phyloP scores from a whole-genome alignment of 2,797 vertebrate species.

The Chromis chromis region DNA sequence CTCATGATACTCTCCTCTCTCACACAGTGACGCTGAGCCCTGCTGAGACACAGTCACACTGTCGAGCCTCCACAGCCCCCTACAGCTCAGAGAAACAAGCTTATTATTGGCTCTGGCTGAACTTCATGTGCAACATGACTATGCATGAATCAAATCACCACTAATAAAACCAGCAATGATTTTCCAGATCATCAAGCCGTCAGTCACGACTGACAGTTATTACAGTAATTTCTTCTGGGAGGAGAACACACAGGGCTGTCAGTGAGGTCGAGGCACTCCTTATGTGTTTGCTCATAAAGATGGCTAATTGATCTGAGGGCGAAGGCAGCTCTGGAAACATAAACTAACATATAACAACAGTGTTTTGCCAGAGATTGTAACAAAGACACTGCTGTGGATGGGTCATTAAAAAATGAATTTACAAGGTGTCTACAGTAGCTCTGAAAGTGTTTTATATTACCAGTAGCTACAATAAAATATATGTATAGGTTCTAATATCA shows the following conservation, averaged over 20 bases:
- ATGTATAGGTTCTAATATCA: not conserved
- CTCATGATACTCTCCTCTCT: slow-evolving; percentile 56
- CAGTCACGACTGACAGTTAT: slow-evolving; percentile 64
- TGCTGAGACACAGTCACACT: slow-evolving; percentile 49
- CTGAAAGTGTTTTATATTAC: not conserved
- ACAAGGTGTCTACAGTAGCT: not conserved
- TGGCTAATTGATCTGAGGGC: slow-evolving; percentile 49
- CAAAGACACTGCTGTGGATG: not conserved
- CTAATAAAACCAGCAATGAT: slow-evolving; percentile 66
- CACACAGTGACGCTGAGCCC: slow-evolving; percentile 48
- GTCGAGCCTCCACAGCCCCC: slow-evolving; percentile 34
- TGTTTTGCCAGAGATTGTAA: slow-evolving; percentile 10
- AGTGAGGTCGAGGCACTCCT: slow-evolving; percentile 13
- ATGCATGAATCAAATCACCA: slow-evolving; percentile 56
- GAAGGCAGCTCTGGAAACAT: slow-evolving; percentile 6
- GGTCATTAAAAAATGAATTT: slow-evolving; percentile 5
- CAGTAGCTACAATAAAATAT: not conserved
- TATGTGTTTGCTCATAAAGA: slow-evolving; percentile 53
- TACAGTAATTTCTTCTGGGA: slow-evolving; percentile 54
- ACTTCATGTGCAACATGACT: slow-evolving; percentile 51
- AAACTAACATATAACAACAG: not conserved
- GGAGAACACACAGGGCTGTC: slow-evolving; percentile 14
- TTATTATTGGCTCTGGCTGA: slow-evolving; percentile 45
- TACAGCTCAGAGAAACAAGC: slow-evolving; percentile 45
- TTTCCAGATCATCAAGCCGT: slow-evolving; percentile 63